Evolutionary conservation across 2,888 invertebrate species (phyloP).

Genomic region (Spisula subtruncata): DNA sequence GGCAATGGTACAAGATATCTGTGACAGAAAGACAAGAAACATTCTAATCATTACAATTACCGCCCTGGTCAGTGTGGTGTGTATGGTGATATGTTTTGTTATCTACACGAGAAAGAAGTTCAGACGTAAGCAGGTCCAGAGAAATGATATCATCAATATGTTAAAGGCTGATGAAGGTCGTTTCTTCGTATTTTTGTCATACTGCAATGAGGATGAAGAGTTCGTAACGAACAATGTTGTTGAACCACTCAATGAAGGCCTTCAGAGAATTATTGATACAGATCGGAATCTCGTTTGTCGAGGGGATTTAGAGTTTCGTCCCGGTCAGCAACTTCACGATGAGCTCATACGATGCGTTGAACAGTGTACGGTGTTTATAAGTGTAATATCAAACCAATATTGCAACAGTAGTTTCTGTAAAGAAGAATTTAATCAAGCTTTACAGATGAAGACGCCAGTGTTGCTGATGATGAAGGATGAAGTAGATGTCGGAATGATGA

Average conservation of each 20-base stretch:
- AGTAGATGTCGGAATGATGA: conserved; percentile 15
- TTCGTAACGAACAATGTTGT: neutral
- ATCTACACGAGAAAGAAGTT: neutral
- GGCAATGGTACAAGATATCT: neutral
- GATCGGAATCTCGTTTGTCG: conserved; percentile 29
- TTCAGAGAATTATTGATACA: neutral
- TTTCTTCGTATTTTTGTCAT: conserved; percentile 38
- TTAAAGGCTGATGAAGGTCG: neutral
- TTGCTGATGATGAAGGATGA: conserved; percentile 29
- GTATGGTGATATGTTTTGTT: neutral
- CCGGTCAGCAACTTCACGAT: neutral
- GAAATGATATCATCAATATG: conserved; percentile 7
- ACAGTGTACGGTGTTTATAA: neutral
- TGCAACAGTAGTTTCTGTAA: conserved; percentile 16
- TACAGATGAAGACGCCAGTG: conserved; percentile 4
- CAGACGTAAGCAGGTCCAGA: neutral
- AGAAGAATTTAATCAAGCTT: conserved; percentile 26
- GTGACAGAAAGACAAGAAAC: neutral
- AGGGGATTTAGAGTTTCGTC: conserved; percentile 21
- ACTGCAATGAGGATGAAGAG: neutral
- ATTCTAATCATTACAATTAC: neutral
- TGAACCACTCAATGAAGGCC: conserved; percentile 18
- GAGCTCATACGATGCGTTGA: neutral
- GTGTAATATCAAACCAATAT: conserved; percentile 17
- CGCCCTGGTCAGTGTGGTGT: neutral